These are phyloP conservation scores for Acrocephalus scirpaceus DNA, from an alignment of 2,797 vertebrate genomes.

Conservation along the genomic window DNA sequence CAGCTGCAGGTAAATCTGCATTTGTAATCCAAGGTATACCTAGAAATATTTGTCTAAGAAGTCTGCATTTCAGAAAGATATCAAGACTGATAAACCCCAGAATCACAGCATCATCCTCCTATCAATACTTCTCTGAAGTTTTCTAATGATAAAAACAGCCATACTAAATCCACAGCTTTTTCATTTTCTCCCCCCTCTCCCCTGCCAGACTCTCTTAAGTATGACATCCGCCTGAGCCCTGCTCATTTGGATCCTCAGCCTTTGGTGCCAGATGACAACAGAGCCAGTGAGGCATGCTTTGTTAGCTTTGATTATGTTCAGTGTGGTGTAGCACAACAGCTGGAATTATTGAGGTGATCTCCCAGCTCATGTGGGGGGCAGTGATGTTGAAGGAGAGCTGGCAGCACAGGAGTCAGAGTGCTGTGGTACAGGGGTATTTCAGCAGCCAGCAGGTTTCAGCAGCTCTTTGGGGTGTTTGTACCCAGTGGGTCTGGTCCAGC, in stretches of 20 bases:
- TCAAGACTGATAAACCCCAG: background rate
- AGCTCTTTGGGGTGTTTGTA: background rate
- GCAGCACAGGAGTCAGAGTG: background rate
- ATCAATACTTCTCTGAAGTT: background rate
- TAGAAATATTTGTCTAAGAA: background rate
- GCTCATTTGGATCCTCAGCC: background rate
- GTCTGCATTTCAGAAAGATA: background rate
- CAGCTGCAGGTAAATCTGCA: background rate
- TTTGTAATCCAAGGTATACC: background rate
- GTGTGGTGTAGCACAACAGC: background rate
- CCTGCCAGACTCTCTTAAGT: background rate
- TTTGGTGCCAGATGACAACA: background rate
- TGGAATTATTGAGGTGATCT: conserved; percentile 15
- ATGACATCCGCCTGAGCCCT: background rate
- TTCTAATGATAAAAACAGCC: background rate
- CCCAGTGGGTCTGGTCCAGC: background rate
- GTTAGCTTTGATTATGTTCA: conserved; percentile 5
- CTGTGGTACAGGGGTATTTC: fast-evolving
- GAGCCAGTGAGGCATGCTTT: background rate
- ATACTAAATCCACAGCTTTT: background rate
- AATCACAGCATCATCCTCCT: background rate
- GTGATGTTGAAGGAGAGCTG: background rate
- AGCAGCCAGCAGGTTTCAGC: background rate
- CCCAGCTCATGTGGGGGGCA: background rate
- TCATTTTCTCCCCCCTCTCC: background rate